phyloP scores from a whole-genome alignment of 1,140 invertebrate genomes.

The Hylaeus volcanicus region DNA sequence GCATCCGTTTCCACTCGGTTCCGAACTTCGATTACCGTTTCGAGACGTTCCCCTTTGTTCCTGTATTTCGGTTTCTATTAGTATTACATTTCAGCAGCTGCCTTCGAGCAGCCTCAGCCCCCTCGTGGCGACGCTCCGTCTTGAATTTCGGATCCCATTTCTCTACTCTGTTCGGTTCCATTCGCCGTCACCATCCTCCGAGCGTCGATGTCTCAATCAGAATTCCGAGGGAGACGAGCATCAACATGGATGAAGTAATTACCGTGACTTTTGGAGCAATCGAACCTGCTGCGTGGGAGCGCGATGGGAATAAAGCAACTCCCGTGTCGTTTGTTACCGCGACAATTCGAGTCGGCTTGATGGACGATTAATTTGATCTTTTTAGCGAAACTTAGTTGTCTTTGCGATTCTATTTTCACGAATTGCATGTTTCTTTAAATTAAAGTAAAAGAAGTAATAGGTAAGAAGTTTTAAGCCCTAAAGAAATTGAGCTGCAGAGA shows the following conservation, averaged over 20 bases:
- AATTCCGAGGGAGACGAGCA: constrained; percentile 10
- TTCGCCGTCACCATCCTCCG: neutral
- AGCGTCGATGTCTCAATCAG: constrained; percentile 12
- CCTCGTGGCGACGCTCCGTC: neutral
- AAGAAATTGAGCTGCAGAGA: too few species aligned
- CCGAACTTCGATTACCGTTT: constrained; percentile 24
- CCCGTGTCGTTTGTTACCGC: neutral
- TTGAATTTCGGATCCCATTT: neutral
- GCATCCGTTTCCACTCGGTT: constrained; percentile 3
- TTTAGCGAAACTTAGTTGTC: too few species aligned
- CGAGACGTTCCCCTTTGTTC: constrained; percentile 8
- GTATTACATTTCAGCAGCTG: constrained; percentile 29
- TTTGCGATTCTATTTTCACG: too few species aligned
- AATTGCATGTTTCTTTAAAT: too few species aligned
- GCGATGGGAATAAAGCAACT: too few species aligned
- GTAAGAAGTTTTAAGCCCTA: too few species aligned
- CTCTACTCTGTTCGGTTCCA: neutral
- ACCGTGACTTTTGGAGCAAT: neutral
- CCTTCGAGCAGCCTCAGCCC: neutral
- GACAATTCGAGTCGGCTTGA: neutral
- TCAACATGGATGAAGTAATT: constrained; percentile 26
- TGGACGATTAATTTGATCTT: too few species aligned
- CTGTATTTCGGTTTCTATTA: constrained; percentile 37
- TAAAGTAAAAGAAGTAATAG: too few species aligned
- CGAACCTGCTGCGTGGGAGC: neutral